Percentiles rank a stretch among this genome's conserved stretches.
Conservation (phyloP, 2,797 vertebrate genomes). For the Myiothlypis coronata region DNA sequence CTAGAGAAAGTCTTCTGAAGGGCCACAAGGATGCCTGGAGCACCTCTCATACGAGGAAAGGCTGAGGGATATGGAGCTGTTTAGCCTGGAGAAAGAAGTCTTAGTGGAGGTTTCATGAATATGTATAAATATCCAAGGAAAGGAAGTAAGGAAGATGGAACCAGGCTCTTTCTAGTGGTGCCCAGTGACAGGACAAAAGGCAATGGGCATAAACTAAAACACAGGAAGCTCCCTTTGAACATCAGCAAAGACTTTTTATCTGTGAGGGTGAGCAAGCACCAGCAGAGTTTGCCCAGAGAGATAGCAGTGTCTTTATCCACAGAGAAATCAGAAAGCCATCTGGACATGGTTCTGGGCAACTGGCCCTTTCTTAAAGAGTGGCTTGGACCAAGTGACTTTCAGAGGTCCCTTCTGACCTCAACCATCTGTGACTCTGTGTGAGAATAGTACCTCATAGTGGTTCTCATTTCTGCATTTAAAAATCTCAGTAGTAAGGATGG, state of each 20-base stretch:
- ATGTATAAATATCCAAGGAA: neutral
- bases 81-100: neutral
- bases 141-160: neutral
- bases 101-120: neutral
- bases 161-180: neutral
- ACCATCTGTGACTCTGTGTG: neutral
- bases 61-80: neutral
- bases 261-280: neutral
- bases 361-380: neutral
- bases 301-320: neutral
- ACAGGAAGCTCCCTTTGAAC: neutral
- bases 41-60: neutral
- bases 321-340: neutral
- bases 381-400: neutral
- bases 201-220: neutral
- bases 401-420: neutral
- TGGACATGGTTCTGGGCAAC: neutral
- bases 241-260: neutral
- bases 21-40: neutral
- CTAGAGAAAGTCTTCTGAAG: neutral
- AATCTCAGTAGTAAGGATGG: neutral
- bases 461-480: neutral
- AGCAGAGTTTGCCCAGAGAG: neutral
- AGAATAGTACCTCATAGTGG: neutral
- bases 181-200: neutral